Evolutionary conservation across 2,797 vertebrate genomes (phyloP), one percentile per base, ranked within the genome.

Genomic region (Limosa lapponica): DNA sequence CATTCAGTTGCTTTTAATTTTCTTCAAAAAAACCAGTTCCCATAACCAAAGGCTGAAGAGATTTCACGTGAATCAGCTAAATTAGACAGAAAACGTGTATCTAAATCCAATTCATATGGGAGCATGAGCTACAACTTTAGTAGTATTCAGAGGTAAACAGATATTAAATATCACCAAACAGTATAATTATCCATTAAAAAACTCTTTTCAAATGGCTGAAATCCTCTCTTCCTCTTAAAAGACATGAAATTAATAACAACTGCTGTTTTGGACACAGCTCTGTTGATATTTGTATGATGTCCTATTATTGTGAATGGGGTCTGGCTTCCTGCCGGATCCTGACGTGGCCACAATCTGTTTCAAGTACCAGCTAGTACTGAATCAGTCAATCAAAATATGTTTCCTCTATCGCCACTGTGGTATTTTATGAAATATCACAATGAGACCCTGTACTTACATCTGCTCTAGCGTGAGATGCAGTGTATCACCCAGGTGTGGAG

Each of bases 171-270:
- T 81, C 51, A 57, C 20, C 65, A 87, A 94, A 87, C 48, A 84
- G 74, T 89, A 46, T 94, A 91, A 96, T 96, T 95, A 96, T 74
- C 91, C 87, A 83, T 91, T 94, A 22, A 57, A 93, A 82, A 93
- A 80, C 6, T 58, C 48, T 20, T 93, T 95, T 94, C 48, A 94
- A 75, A 95, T 87, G 78, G 64, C 72, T 93, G 77, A 91, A 93
- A 94, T 92, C 24, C 46, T 92, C 75, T 89, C 64, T 95, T 94
- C 79, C n/a, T 86, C 67, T 93, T 87, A 86, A 90, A 97, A 92
- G 41, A 86, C 62, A 61, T 64, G 36, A 95, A 95, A 96, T 93
- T 96, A 96, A 92, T 96, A 96, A 94, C 87, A 96, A 80, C 94
- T 95, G 92, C 86, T 96, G 87, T 16, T 91, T 97, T 96, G 72